Conservation (phyloP, 1,140 invertebrate species). For the Idris sp. region DNA sequence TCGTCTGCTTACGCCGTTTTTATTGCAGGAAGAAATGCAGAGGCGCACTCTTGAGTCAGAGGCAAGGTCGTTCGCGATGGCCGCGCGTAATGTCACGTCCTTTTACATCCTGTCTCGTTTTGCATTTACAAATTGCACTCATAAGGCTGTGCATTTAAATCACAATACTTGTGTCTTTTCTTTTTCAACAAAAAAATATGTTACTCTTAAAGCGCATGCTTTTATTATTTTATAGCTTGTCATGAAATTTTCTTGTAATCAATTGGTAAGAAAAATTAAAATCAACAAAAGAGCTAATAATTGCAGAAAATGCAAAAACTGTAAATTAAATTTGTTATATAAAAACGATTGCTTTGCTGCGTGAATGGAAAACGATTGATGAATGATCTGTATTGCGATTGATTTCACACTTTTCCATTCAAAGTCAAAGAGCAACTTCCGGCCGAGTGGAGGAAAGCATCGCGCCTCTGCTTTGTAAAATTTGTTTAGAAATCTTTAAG, state of each 20-base stretch:
- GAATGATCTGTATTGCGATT: too few species aligned
- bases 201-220: too few species aligned
- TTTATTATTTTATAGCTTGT: too few species aligned
- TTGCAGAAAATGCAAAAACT: too few species aligned
- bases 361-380: too few species aligned
- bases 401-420: slow-evolving; percentile 17
- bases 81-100: slow-evolving; percentile 60
- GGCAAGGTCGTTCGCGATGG: slow-evolving; percentile 70
- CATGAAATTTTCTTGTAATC: too few species aligned
- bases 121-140: slow-evolving; percentile 41
- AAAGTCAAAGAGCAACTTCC: slow-evolving; percentile 40
- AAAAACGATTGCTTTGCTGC: too few species aligned
- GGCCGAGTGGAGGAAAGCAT: slow-evolving; percentile 34
- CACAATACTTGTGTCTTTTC: background rate
- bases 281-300: too few species aligned
- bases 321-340: too few species aligned
- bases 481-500: slow-evolving; percentile 64
- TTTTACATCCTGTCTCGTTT: slow-evolving; percentile 53
- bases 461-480: slow-evolving; percentile 54
- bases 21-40: slow-evolving; percentile 72
- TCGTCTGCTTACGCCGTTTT: slow-evolving; percentile 72
- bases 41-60: slow-evolving; percentile 67
- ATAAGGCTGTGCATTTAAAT: slow-evolving; percentile 6
- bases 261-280: too few species aligned
- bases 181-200: too few species aligned